Base-by-base conservation (phyloP, 2,113 vertebrate species). In the Heterocephalus glaber region DNA sequence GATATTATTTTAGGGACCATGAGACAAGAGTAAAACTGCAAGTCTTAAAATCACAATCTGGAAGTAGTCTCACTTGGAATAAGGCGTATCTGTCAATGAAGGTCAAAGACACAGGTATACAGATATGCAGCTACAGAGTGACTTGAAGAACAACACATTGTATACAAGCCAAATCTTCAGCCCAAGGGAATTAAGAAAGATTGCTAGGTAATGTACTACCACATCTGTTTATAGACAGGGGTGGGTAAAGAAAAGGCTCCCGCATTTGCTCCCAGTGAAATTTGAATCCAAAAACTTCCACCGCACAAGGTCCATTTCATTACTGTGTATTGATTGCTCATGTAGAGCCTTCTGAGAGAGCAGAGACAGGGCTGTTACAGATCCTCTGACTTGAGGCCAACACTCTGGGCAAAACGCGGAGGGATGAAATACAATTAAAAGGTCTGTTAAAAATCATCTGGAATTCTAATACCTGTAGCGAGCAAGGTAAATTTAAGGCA, bases 131-230 rank as follows among this genome's bases (percentile, higher is more conserved):
- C n/a, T n/a, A n/a, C n/a, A n/a, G n/a, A 90, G 83, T 97, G 94
- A 95, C 96, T 87, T 79, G 80, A 93, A 94, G 44, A 96, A n/a
- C 86, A 96, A 94, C 77, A 76, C 60, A 90, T 86, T 92, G 41
- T 49, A 72, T 92, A 91, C 68, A 77, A 82, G 95, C 11, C 82
- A 0, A 95, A 93, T 94, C 76, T 30, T 95, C 13, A 95, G 90
- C 49, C 89, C 96, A 87, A 8, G 93, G 96, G 88, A 98, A 97
- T 97, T 98, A 79, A 97, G 90, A 76, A 96, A 97, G 86, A 96
- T 54, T 97, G 76, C 92, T 94, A 76, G 74, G 5, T 96, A 89
- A 95, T 92, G 20, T 86, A 77, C 76, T 12, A 63, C 81, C 85
- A 82, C 70, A 92, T 95, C 96, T 98, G 85, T 89, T 96, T 96